Evolutionary conservation across 1,140 invertebrate species (phyloP), one percentile per base, ranked within the genome.

Genomic region (Goniozus legneri): DNA sequence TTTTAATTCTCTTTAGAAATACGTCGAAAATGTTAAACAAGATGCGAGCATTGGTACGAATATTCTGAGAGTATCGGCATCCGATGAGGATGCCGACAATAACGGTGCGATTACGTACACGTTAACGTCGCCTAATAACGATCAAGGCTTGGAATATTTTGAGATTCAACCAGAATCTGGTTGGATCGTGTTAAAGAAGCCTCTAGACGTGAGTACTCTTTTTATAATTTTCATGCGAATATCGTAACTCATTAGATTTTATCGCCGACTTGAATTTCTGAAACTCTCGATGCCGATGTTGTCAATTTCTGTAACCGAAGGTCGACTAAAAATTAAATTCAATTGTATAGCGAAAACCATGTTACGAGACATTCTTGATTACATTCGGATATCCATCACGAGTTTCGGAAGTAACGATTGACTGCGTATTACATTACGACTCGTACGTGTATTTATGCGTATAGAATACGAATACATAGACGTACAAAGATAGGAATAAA

Each of bases 1-100:
- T 14, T 14, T 18, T 27, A 42, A 4, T 44, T 52, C 44, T 54
- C 77, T 79, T 22, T 74, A 93, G 90, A 93, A 93, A 91, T 96
- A 95, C 75, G 87, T 93, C 50, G 93, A 96, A 73, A 95, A 95
- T 76, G 92, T 96, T 8, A 95, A 95, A 76, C 93, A 96, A 81
- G 93, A 96, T 67, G 93, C 92, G 16, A 94, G 91, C 73, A 92
- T 94, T 56, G 92, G 92, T 32, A 95, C 91, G 21, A 95, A 95
- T 70, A 95, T 96, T 56, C 76, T 96, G 36, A 82, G 92, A 64
- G 92, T 96, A 3, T 95, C 92, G 2, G 93, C 93, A 50, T 94
- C 91, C 27, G 93, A 96, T 66, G 92, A 95, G 73, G 93, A 96
- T 80, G 92, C 92, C 20, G 93, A 95, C 65, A 94, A 95, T 68